These are phyloP conservation scores for Ischnus inquisitorius DNA, from an alignment of 2,888 invertebrate genomes.

Conservation along the genomic window DNA sequence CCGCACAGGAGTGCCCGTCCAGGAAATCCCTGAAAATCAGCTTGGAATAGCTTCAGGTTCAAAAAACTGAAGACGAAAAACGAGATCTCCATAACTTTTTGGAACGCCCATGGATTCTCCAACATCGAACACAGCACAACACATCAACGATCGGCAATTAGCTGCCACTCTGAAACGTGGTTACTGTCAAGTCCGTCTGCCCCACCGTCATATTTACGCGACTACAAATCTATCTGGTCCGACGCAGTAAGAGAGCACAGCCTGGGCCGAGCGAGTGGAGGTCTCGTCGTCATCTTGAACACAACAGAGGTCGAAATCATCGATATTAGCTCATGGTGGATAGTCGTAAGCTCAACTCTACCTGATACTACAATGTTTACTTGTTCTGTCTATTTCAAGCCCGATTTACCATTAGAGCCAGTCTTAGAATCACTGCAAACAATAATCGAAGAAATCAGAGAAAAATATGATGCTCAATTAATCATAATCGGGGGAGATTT, in stretches of 20 bases:
- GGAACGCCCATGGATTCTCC: conserved; percentile 41
- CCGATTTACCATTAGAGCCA: conserved; percentile 7
- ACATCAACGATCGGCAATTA: conserved; percentile 3
- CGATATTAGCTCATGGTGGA: conserved; percentile 33
- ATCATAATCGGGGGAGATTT: conserved; percentile 38
- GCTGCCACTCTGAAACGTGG: conserved; percentile 27
- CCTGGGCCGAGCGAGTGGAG: too few relatives aligned
- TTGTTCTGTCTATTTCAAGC: conserved; percentile 32
- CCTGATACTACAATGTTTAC: conserved; percentile 9
- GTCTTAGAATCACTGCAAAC: conserved; percentile 22
- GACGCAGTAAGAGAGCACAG: too few relatives aligned
- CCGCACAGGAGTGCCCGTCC: not conserved
- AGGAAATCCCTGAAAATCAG: not conserved
- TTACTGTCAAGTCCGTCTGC: not conserved
- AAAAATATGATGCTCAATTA: conserved; percentile 16
- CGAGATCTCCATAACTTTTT: conserved; percentile 18
- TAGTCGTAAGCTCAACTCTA: conserved; percentile 25
- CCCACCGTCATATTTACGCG: not conserved
- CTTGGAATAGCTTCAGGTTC: not conserved
- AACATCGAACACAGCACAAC: conserved; percentile 1
- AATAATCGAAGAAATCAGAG: not conserved
- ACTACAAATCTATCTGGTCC: not conserved
- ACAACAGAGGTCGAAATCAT: too few relatives aligned
- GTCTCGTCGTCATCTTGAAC: too few relatives aligned
- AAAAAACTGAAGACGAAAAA: conserved; percentile 7